These are phyloP conservation scores for Astreopora myriophthalma DNA, from an alignment of 64 coral and sea anemone species.

Conservation along the genomic window DNA sequence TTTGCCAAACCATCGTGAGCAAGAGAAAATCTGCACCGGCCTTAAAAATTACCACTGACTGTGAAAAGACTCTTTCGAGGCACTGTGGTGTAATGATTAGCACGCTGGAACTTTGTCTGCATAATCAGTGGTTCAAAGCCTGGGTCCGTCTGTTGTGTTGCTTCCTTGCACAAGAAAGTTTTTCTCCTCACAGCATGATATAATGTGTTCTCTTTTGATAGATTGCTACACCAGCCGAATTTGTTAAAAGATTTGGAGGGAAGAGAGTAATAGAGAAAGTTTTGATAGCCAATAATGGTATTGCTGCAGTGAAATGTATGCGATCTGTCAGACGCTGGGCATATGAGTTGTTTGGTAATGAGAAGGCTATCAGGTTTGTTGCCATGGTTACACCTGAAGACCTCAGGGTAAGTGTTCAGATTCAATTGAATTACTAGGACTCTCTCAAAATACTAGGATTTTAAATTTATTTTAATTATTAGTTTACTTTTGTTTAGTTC, in stretches of 20 bases:
- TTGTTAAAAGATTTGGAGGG: slow-evolving; percentile 93
- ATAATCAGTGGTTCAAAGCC: no score
- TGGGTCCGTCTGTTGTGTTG: no score
- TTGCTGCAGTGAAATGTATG: slow-evolving; percentile 98
- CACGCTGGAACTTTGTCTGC: no score
- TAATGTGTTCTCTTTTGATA: neutral
- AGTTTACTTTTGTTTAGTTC: neutral
- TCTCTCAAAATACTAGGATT: neutral
- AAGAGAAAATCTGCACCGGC: no score
- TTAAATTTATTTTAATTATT: neutral
- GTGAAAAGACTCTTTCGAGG: no score
- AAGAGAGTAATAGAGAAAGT: slow-evolving; percentile 97
- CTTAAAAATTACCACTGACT: no score
- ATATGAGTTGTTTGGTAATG: slow-evolving; percentile 98
- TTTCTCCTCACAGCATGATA: no score
- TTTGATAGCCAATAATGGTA: slow-evolving; percentile 99
- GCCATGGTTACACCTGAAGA: slow-evolving; percentile 99
- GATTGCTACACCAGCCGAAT: slow-evolving; percentile 96
- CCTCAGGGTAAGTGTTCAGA: slow-evolving; percentile 70
- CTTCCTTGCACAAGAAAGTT: no score
- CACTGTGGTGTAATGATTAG: no score
- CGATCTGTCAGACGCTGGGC: slow-evolving; percentile 93
- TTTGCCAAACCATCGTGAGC: no score
- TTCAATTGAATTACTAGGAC: neutral
- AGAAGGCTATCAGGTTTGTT: slow-evolving; percentile 96